Percentiles rank a stretch among this genome's conserved stretches.
phyloP scores from a whole-genome alignment of 2,797 vertebrate genomes.

The Falco biarmicus region DNA sequence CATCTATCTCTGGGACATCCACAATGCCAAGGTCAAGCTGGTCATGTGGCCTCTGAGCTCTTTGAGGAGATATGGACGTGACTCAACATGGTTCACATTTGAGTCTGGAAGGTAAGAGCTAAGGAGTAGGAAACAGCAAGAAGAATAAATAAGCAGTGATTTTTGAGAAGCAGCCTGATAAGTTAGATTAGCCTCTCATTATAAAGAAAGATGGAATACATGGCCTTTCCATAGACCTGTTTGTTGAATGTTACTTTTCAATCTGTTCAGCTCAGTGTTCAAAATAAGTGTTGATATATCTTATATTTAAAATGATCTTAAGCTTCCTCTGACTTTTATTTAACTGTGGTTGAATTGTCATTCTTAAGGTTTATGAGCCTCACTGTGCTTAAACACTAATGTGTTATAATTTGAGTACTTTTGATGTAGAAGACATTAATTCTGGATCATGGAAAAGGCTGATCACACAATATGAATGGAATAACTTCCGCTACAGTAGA shows the following conservation, averaged over 20 bases:
- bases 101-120: conserved; percentile 94
- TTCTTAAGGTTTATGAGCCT: conserved; percentile 10
- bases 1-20: conserved; percentile 99
- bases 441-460: background rate
- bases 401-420: background rate
- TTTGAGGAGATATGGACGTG: conserved; percentile 93
- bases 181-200: background rate
- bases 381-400: background rate
- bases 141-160: background rate
- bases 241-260: background rate
- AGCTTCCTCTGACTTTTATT: conserved; percentile 17
- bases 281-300: background rate
- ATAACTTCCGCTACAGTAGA: background rate
- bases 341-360: conserved; percentile 1
- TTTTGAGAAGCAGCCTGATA: background rate
- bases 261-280: background rate
- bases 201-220: background rate
- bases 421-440: background rate
- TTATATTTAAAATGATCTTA: conserved; percentile 2
- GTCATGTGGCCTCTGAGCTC: conserved; percentile 99
- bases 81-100: conserved; percentile 98
- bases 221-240: background rate
- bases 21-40: conserved; percentile 96
- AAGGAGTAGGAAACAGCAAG: background rate
- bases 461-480: background rate